These are phyloP conservation scores for Sycobia sp. DNA, from an alignment of 1,140 invertebrate species.

Conservation along the genomic window DNA sequence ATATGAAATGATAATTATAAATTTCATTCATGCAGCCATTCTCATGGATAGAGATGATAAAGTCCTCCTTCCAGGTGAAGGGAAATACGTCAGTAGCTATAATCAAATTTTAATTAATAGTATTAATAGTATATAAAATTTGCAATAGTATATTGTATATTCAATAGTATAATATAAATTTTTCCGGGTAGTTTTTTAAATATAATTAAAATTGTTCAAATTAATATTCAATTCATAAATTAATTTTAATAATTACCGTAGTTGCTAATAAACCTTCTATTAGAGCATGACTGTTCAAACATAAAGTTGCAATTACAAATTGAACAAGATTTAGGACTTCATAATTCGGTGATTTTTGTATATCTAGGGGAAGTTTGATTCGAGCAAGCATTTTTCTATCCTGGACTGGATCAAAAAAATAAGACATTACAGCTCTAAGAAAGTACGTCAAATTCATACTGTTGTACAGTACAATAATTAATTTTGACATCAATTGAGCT, in stretches of 20 bases:
- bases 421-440: slow-evolving; percentile 8
- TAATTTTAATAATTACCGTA: slow-evolving; percentile 12
- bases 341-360: slow-evolving; percentile 9
- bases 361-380: slow-evolving; percentile 20
- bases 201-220: too few relatives aligned
- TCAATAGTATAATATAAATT: too few relatives aligned
- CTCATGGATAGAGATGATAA: too few relatives aligned
- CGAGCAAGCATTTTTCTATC: slow-evolving; percentile 25
- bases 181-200: too few relatives aligned
- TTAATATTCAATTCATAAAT: background rate
- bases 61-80: too few relatives aligned
- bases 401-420: slow-evolving; percentile 8
- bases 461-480: slow-evolving; percentile 13
- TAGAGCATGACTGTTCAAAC: slow-evolving; percentile 21
- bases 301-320: slow-evolving; percentile 13
- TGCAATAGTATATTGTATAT: too few relatives aligned
- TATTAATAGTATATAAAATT: too few relatives aligned
- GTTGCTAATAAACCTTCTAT: slow-evolving; percentile 22
- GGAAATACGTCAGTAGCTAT: too few relatives aligned
- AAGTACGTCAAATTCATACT: slow-evolving; percentile 26
- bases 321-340: slow-evolving; percentile 10
- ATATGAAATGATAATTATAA: too few relatives aligned
- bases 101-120: too few relatives aligned
- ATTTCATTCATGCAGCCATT: too few relatives aligned
- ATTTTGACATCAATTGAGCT: slow-evolving; percentile 16